phyloP scores from a whole-genome alignment of 2,888 invertebrate genomes.

The Abrostola tripartita region DNA sequence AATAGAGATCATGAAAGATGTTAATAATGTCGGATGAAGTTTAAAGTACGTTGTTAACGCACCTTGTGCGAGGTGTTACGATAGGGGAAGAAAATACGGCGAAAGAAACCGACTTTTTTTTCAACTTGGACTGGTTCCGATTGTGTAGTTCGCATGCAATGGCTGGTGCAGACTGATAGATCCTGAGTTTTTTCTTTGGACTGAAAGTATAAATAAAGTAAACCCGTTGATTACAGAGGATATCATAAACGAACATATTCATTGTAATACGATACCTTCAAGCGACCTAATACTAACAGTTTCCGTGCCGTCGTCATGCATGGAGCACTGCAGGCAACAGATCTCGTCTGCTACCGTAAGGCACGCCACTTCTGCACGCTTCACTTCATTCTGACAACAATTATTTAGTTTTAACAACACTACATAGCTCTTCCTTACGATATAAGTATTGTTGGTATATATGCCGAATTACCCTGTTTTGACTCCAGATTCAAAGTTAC shows the following conservation, averaged over 20 bases:
- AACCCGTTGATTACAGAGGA: constrained; percentile 13
- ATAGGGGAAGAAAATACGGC: constrained; percentile 61
- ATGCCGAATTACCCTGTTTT: no score
- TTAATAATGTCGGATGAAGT: no score
- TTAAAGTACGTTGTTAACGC: neutral
- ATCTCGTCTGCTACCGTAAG: constrained; percentile 71
- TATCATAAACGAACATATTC: neutral
- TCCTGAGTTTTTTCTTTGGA: constrained; percentile 48
- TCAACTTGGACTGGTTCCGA: constrained; percentile 67
- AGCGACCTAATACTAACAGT: constrained; percentile 68
- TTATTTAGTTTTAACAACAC: no score
- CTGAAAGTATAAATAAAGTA: constrained; percentile 50
- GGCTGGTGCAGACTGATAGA: constrained; percentile 60
- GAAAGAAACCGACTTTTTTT: constrained; percentile 63
- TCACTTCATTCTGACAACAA: constrained; percentile 69
- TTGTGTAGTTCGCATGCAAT: constrained; percentile 53
- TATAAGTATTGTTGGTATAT: no score
- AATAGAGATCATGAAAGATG: no score
- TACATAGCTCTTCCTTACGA: no score
- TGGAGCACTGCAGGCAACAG: constrained; percentile 61
- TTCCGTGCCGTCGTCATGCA: constrained; percentile 67
- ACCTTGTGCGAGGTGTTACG: constrained; percentile 68
- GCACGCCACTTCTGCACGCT: constrained; percentile 73
- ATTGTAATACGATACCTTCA: constrained; percentile 28
- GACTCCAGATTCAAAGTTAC: no score